These are phyloP conservation scores for Carettochelys insculpta DNA, from an alignment of 2,113 vertebrate genomes.

Conservation along the genomic window DNA sequence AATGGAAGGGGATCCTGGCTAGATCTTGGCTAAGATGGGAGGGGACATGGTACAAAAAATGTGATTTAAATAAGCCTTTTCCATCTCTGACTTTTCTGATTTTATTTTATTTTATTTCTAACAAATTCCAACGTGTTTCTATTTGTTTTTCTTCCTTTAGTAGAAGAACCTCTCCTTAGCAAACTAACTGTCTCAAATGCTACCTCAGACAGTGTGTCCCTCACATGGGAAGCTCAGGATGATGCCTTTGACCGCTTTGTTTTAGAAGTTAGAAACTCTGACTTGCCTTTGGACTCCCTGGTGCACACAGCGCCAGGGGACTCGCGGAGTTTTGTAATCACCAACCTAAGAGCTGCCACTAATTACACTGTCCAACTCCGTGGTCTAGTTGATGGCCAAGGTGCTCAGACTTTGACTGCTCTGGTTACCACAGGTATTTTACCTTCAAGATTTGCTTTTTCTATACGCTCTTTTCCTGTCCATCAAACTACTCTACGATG, in stretches of 20 bases:
- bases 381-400: constrained; percentile 76
- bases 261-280: constrained; percentile 86
- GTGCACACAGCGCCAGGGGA: constrained; percentile 73
- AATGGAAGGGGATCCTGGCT: neutral
- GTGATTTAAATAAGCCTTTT: neutral
- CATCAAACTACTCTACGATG: constrained; percentile 4
- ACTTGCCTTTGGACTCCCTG: constrained; percentile 80
- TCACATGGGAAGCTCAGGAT: constrained; percentile 81
- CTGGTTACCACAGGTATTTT: constrained; percentile 84
- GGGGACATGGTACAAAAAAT: neutral
- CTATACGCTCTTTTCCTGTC: constrained; percentile 33
- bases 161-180: constrained; percentile 84
- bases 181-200: constrained; percentile 85
- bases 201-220: constrained; percentile 84
- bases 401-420: constrained; percentile 76
- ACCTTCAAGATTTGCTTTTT: constrained; percentile 1
- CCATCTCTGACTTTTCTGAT: accelerated
- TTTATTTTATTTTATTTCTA: constrained; percentile 33
- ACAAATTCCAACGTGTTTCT: constrained; percentile 62
- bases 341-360: constrained; percentile 81
- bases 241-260: constrained; percentile 87
- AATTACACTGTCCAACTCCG: constrained; percentile 84
- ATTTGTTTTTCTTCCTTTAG: constrained; percentile 80
- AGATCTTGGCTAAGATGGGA: neutral
- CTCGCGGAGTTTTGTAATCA: constrained; percentile 74